phyloP scores from a whole-genome alignment of 2,888 invertebrate species.

The Ferdinandea cuprea region DNA sequence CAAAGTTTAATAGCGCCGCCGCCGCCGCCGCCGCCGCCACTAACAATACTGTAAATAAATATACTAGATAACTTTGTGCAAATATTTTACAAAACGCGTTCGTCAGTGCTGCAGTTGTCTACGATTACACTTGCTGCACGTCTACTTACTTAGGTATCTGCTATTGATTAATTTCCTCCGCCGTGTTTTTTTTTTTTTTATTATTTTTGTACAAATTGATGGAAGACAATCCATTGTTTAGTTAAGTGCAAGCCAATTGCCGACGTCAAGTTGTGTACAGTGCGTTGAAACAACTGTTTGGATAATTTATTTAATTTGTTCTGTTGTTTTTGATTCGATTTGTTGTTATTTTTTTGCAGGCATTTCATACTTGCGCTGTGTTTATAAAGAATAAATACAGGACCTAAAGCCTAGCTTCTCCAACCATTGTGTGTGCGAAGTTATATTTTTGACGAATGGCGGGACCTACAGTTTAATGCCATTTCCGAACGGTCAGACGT shows the following conservation, averaged over 20 bases:
- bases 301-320: constrained; percentile 1
- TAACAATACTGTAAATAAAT: too few species aligned
- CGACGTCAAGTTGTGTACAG: background rate
- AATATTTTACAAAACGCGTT: too few species aligned
- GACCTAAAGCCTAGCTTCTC: too few species aligned
- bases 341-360: background rate
- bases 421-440: too few species aligned
- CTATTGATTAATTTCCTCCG: constrained; percentile 2
- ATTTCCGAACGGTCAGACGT: too few species aligned
- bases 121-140: background rate
- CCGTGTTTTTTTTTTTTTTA: too few species aligned
- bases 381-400: too few species aligned
- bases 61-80: constrained; percentile 22
- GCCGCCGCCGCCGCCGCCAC: too few species aligned
- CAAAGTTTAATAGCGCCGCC: constrained; percentile 9
- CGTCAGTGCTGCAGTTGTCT: background rate
- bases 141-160: too few species aligned
- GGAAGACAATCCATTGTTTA: background rate
- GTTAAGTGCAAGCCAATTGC: constrained; percentile 13
- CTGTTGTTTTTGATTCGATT: constrained; percentile 8
- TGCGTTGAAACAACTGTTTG: constrained; percentile 29
- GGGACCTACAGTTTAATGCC: too few species aligned
- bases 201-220: constrained; percentile 10
- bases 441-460: too few species aligned
- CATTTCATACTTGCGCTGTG: background rate